Base-by-base conservation (phyloP, 2,888 invertebrate genomes). In the Syrista parreyssii region DNA sequence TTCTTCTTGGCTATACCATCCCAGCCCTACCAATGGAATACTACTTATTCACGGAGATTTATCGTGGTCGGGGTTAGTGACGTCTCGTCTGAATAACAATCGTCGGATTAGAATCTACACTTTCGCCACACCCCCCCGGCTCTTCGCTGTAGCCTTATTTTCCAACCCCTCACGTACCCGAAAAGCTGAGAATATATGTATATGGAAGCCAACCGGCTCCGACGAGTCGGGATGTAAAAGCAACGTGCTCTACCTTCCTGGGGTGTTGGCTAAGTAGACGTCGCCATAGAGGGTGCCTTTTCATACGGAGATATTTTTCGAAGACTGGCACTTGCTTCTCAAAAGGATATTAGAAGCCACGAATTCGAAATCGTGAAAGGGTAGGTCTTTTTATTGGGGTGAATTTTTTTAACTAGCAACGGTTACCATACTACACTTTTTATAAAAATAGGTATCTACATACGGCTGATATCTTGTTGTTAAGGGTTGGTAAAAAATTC, bases 151-250 rank as follows among this genome's bases (percentile, higher is more conserved):
- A 55, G 55, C 55, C 55, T 55, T 55, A 23, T 74, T 79, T 79
- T 79, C 69, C 73, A 68, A 73, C 77, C 68, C 55, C 74, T 68
- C 73, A 55, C 76, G 74, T 81, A 81, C 79, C 80, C 78, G 81
- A 81, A 82, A 83, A 83, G 80, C 82, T 82, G 80, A 81, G 80
- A 81, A 82, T 79, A 55, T 55, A 55, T 55, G 55, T 55, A 82
- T 81, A 81, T 79, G 78, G 76, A 74, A 77, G 79, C 68, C 80
- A 79, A 79, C 79, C 76, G 78, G 80, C 75, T 73, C 71, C 73
- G 78, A 73, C 68, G 78, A 69, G 69, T 75, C 75, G 15, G 73
- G 30, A 35, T 69, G 55, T 32, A 35, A 76, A 78, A 75, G 68
- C 36, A 73, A 68, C 40, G 75, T 55, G 23, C 55, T 55, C 55